A percentile compares a stretch with the other conserved stretches of the same genome.
These are phyloP conservation scores for Elysia crispata DNA, from an alignment of 2,888 invertebrate species.

Conservation along the genomic window DNA sequence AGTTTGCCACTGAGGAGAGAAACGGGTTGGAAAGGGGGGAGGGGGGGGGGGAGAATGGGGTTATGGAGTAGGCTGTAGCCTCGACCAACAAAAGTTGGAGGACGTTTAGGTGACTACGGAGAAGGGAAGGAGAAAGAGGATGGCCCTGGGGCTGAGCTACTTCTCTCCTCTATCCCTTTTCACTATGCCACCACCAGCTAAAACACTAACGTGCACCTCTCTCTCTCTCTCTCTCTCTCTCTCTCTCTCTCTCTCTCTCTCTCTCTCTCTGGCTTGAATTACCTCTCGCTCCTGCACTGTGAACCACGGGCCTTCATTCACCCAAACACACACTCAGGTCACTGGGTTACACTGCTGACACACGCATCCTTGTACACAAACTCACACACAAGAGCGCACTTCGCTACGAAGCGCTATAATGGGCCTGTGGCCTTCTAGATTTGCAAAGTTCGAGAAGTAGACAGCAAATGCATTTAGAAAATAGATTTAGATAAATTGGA, in stretches of 20 bases:
- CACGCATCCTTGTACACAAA: background rate
- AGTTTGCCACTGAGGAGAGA: too few relatives aligned
- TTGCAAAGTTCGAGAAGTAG: too few relatives aligned
- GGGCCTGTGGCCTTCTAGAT: too few relatives aligned
- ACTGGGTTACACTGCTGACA: background rate
- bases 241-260: too few relatives aligned
- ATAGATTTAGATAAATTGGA: too few relatives aligned
- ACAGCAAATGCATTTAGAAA: too few relatives aligned
- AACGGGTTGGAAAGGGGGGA: too few relatives aligned
- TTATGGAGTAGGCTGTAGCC: too few relatives aligned
- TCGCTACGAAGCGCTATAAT: constrained; percentile 6
- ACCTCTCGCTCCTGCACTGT: background rate
- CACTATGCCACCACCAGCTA: background rate
- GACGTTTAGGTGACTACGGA: background rate
- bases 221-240: background rate
- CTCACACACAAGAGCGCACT: background rate
- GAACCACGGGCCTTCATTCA: constrained; percentile 1
- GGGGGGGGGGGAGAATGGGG: too few relatives aligned
- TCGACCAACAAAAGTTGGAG: too few relatives aligned
- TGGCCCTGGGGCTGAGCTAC: background rate
- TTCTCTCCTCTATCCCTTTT: background rate
- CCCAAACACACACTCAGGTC: background rate
- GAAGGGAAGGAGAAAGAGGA: background rate
- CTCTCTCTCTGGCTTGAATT: too few relatives aligned
- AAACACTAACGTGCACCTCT: background rate